Evolutionary conservation across 2,888 invertebrate genomes (phyloP), one percentile per base, ranked within the genome.

Genomic region (Dexiosoma caninum): DNA sequence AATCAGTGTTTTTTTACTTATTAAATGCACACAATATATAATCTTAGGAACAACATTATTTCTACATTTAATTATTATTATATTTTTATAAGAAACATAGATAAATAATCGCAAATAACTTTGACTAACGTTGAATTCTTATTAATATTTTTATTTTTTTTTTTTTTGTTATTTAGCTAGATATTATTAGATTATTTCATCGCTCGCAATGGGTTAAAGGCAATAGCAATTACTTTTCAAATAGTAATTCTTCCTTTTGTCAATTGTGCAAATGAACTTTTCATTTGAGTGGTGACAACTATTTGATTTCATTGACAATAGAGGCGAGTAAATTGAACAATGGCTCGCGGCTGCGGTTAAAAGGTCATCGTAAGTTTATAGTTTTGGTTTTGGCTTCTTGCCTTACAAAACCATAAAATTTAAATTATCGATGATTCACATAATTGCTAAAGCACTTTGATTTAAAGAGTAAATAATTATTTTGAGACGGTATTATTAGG

Each of bases 221-320:
- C 19, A n/a, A 30, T 19, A 27, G 2, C 19, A 35, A 19, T 55
- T 46, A 37, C 9, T 8, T n/a, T 21, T 2, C 14, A 14, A 40
- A 49, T 14, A 49, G 59, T 42, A 59, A 67, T 49, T 9, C n/a
- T 14, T 37, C 16, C 27, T 42, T 32, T 51, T 30, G 27, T 16
- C 14, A 32, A 35, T 32, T 66, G 19, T 40, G 37, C 37, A 27
- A 64, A 37, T 64, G 44, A 46, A 57, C 23, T 32, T 5, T 7
- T 19, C 40, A 51, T 30, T 67, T 19, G 23, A 27, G 60, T 69
- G 67, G 49, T 69, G 74, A 78, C 62, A 74, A 74, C 49, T 78
- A 74, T 64, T 69, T 78, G 62, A 74, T 62, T 74, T 78, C 46
- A 27, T 57, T 30, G 16, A 44, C 19, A 60, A 53, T 32, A 72